phyloP scores from a whole-genome alignment of 2,888 invertebrate genomes.

The Sinohyriopsis cumingii region DNA sequence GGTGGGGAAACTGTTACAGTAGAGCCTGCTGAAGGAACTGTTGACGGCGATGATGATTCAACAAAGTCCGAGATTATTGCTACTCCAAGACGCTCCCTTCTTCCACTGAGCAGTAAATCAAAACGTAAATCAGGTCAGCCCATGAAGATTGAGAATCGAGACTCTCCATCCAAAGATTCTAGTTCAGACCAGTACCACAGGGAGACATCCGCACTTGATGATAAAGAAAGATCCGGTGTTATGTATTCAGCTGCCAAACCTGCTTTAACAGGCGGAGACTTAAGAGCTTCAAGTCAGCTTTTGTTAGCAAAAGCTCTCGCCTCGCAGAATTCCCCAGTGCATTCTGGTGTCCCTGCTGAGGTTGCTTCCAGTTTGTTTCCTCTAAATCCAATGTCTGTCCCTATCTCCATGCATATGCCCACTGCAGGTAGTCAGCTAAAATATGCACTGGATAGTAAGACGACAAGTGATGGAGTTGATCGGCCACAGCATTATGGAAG shows the following conservation, averaged over 20 bases:
- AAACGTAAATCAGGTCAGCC: conserved; percentile 50
- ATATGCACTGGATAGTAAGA: no score
- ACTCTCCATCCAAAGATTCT: neutral
- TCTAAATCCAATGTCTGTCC: no score
- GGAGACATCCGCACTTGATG: neutral
- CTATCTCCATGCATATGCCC: no score
- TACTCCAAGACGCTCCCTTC: conserved; percentile 53
- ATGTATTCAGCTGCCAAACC: no score
- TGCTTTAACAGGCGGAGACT: neutral
- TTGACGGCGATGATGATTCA: conserved; percentile 23
- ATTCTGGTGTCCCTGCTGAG: no score
- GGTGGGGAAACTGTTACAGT: conserved; percentile 34
- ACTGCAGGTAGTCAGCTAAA: no score
- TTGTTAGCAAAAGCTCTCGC: conserved; percentile 37
- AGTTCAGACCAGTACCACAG: conserved; percentile 7
- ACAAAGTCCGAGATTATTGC: conserved; percentile 47
- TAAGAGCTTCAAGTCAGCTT: conserved; percentile 34
- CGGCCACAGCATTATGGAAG: conserved; percentile 16
- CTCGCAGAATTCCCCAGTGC: no score
- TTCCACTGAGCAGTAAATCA: conserved; percentile 40
- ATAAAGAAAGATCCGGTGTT: no score
- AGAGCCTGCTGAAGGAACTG: conserved; percentile 5
- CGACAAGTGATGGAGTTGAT: no score
- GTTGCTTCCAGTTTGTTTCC: no score
- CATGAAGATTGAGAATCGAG: conserved; percentile 14